Evolutionary conservation across 2,797 vertebrate species (phyloP).

Genomic region (Onychomys leucogaster): DNA sequence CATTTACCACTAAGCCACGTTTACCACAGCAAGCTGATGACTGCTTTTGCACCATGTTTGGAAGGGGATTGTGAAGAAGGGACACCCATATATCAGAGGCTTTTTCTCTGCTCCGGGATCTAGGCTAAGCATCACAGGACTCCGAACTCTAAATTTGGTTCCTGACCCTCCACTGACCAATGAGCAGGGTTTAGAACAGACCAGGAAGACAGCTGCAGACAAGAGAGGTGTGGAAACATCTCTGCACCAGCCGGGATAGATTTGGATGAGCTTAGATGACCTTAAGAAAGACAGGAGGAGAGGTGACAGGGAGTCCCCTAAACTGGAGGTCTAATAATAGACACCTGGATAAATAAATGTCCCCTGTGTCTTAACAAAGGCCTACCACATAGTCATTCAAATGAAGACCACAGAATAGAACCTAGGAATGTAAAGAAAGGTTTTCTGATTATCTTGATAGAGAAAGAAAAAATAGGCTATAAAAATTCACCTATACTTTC

Average conservation of each 20-base stretch:
- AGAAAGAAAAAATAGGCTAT: neutral
- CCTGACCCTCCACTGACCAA: neutral
- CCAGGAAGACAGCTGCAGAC: neutral
- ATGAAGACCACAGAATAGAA: neutral
- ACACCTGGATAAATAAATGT: neutral
- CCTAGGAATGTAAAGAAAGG: neutral
- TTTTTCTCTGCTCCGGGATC: neutral
- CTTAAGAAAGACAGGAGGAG: neutral
- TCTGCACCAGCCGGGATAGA: neutral
- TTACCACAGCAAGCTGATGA: neutral
- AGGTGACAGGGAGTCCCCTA: fast-evolving
- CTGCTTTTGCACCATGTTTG: neutral
- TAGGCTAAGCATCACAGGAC: neutral
- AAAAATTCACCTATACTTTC: neutral
- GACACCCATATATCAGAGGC: neutral
- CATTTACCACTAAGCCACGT: neutral
- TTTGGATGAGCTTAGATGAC: neutral
- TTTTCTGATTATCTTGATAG: neutral
- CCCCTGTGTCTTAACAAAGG: neutral
- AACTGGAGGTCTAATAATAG: neutral
- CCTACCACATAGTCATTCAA: neutral
- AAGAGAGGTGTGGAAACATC: neutral
- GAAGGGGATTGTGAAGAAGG: neutral
- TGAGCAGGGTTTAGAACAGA: neutral
- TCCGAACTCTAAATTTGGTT: neutral